Evolutionary conservation across 2,888 invertebrate species (phyloP).

Genomic region (Monochamus alternatus): DNA sequence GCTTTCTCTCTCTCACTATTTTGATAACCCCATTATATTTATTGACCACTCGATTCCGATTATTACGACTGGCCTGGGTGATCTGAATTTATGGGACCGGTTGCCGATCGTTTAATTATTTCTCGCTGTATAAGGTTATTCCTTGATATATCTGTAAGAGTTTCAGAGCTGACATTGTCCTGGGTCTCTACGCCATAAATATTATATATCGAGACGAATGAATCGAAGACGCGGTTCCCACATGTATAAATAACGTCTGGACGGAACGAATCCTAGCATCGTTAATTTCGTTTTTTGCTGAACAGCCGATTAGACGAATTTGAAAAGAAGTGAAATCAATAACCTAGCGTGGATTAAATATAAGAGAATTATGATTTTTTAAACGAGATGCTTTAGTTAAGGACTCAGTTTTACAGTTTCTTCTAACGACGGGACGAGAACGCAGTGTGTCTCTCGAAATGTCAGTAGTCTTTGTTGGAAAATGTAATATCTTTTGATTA

Average conservation of each 20-base stretch:
- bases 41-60: conserved; percentile 32
- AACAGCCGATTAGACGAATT: not conserved
- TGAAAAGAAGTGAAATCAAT: too few species aligned
- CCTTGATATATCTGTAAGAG: conserved; percentile 52
- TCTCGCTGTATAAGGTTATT: conserved; percentile 44
- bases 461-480: too few species aligned
- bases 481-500: too few species aligned
- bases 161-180: conserved; percentile 50
- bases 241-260: conserved; percentile 50
- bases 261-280: conserved; percentile 35
- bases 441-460: too few species aligned
- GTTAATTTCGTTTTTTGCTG: conserved; percentile 18
- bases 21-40: conserved; percentile 37
- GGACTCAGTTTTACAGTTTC: too few species aligned
- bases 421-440: too few species aligned
- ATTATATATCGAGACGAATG: conserved; percentile 33
- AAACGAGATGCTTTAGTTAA: too few species aligned
- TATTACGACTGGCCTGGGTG: conserved; percentile 27
- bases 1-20: conserved; percentile 18
- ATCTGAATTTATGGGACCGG: conserved; percentile 56
- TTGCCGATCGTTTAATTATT: conserved; percentile 54
- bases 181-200: conserved; percentile 46
- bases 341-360: too few species aligned
- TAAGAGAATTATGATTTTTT: too few species aligned
- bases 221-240: conserved; percentile 40